Evolutionary conservation across 2,113 vertebrate genomes (phyloP).

Genomic region (Ptilonorhynchus violaceus): DNA sequence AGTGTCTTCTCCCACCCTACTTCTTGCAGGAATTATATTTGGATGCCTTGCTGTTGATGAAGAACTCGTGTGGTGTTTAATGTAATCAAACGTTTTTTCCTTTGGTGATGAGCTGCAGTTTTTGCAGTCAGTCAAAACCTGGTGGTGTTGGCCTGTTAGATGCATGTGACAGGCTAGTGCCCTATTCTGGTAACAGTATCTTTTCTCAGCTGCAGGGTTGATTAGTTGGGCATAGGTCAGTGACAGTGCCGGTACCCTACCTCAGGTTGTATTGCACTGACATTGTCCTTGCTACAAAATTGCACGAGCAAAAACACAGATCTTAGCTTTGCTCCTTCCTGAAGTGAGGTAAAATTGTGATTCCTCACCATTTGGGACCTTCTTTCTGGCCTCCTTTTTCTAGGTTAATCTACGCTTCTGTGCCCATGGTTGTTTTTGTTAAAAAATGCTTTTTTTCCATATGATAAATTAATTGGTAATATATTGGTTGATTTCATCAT

Average conservation of each 20-base stretch:
- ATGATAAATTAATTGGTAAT: not conserved
- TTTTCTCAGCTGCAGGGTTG: not conserved
- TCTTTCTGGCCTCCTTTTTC: not conserved
- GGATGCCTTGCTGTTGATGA: not conserved
- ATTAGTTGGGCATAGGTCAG: not conserved
- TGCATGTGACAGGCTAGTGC: not conserved
- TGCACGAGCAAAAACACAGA: not conserved
- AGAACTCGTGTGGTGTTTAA: not conserved
- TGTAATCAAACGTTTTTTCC: not conserved
- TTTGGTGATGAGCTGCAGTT: not conserved
- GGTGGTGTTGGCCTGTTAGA: not conserved
- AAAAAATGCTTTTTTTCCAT: not conserved
- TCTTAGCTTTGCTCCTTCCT: not conserved
- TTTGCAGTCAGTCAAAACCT: not conserved
- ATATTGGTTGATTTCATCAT: not conserved
- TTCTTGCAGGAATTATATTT: not conserved
- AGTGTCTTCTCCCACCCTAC: not conserved
- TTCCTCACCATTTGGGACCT: not conserved
- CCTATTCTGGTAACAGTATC: not conserved
- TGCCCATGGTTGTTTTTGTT: not conserved
- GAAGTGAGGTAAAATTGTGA: accelerated
- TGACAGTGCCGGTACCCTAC: not conserved
- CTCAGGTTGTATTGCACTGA: not conserved
- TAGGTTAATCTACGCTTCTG: not conserved
- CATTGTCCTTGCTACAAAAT: not conserved